Conservation (phyloP, 2,888 invertebrate genomes). For the Eilema depressum region DNA sequence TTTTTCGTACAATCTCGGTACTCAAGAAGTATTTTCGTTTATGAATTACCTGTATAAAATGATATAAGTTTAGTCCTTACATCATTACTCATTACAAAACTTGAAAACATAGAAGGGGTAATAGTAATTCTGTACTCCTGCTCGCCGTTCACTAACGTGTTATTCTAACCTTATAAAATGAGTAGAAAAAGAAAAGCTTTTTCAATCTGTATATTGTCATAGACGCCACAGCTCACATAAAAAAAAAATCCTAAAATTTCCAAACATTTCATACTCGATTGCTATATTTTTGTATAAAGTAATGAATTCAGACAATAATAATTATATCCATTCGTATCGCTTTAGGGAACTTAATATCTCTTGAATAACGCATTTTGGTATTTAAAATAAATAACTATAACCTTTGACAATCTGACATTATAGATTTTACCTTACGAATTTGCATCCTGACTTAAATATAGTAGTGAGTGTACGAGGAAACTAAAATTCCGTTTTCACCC, state of each 20-base stretch:
- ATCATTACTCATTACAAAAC: not conserved
- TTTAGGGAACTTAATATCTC: not conserved
- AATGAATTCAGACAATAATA: conserved; percentile 9
- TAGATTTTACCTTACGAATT: not conserved
- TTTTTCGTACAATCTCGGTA: too few relatives aligned
- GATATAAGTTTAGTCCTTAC: too few relatives aligned
- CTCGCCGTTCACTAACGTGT: conserved; percentile 30
- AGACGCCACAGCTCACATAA: conserved; percentile 25
- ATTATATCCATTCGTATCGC: not conserved
- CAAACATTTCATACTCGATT: not conserved
- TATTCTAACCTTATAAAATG: conserved; percentile 22
- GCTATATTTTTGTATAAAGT: not conserved
- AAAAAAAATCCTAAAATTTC: not conserved
- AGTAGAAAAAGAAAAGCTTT: conserved; percentile 34
- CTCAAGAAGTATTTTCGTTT: too few relatives aligned
- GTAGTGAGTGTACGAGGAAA: too few relatives aligned
- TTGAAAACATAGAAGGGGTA: too few relatives aligned
- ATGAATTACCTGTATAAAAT: too few relatives aligned
- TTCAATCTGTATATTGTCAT: conserved; percentile 30
- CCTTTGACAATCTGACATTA: not conserved
- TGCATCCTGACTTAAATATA: not conserved
- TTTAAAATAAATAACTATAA: not conserved
- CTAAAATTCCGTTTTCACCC: not conserved
- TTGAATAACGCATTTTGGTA: not conserved
- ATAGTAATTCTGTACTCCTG: conserved; percentile 11